A percentile compares a stretch with the other conserved stretches of the same genome.
Conservation (phyloP, 2,797 vertebrate species). For the Xiphorhynchus erythropygius region DNA sequence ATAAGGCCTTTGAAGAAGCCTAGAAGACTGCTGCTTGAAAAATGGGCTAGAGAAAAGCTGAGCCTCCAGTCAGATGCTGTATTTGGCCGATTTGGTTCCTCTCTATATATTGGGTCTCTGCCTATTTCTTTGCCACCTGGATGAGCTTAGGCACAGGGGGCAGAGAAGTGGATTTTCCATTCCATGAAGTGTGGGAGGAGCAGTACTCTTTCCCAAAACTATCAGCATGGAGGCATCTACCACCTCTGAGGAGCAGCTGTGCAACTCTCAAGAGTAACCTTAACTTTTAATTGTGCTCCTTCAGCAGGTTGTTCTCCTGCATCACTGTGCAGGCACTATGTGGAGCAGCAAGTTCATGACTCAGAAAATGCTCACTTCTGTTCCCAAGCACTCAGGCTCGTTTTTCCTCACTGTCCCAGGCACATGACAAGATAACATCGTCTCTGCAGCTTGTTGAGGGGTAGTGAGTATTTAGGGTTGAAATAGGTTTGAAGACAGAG, state of each 20-base stretch:
- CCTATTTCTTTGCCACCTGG: neutral
- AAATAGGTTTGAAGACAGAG: neutral
- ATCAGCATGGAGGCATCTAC: neutral
- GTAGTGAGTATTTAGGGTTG: neutral
- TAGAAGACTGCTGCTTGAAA: neutral
- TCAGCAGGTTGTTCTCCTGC: neutral
- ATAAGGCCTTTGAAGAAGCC: neutral
- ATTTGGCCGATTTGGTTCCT: neutral
- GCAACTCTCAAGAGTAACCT: neutral
- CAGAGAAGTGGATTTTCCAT: neutral
- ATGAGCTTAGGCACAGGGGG: neutral
- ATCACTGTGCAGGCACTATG: neutral
- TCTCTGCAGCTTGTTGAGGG: neutral
- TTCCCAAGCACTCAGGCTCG: neutral
- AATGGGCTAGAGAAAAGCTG: neutral
- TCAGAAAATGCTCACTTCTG: neutral
- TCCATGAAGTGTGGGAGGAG: neutral
- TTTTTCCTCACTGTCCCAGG: neutral
- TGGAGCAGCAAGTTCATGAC: neutral
- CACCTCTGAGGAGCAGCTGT: neutral
- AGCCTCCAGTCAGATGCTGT: neutral
- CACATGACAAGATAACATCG: neutral
- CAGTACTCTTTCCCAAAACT: neutral
- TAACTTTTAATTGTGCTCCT: neutral
- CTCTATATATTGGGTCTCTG: neutral